Base-by-base conservation (phyloP, 2,888 invertebrate genomes). In the Nymphalis urticae region DNA sequence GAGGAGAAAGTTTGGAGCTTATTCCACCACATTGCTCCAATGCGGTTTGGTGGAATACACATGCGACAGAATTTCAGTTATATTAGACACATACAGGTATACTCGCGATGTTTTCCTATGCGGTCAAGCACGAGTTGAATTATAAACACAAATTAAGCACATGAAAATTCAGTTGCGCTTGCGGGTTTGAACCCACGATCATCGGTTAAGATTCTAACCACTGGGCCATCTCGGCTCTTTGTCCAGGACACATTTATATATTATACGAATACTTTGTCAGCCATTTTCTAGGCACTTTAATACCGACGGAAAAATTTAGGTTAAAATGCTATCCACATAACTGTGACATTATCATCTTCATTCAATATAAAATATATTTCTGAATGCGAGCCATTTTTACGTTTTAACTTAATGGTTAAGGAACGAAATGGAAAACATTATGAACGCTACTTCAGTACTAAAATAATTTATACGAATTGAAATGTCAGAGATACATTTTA, bases 301-400 rank as follows among this genome's bases (percentile, higher is more conserved):
- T 42, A 56, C n/a, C 9, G 50, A 17, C 48, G 27, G 60, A 53
- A 53, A 58, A 51, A 60, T 62, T 66, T 62, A 66, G 66, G 66
- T 66, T 61, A 65, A 60, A 65, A 65, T 53, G 62, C 19, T 32
- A 64, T 36, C 8, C 50, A 66, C 54, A 54, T 61, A 21, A 50
- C 48, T 50, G 58, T 59, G 58, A 50, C 58, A 65, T 65, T 51
- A 65, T 65, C 59, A 17, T 50, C 50, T 50, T 17, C 50, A 50
- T 53, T 51, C 13, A 51, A 62, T 53, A 51, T 53, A 19, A 51
- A 36, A 21, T 53, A 42, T 53, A 24, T 47, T n/a, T n/a, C 32
- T 56, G 36, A n/a, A 36, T 36, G 56, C 32, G 56, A 17, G 32
- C 56, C 17, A 21, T 56, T 56, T 56, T 56, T n/a, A 53, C 27